phyloP scores from a whole-genome alignment of 1,140 invertebrate genomes.

The Pseudomyrmex flavicornis region DNA sequence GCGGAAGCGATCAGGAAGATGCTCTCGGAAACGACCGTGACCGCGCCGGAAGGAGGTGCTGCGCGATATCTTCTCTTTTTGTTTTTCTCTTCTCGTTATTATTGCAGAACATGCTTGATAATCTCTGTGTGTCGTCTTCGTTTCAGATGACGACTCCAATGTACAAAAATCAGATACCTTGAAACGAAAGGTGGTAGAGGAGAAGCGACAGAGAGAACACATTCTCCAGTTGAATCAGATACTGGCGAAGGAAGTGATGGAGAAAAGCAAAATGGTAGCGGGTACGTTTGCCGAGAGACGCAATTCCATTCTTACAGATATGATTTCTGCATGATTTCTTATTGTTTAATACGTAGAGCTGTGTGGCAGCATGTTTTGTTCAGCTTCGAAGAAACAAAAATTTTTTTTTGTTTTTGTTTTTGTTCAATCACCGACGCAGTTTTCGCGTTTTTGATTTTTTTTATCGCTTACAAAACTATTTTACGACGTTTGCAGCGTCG shows the following conservation, averaged over 20 bases:
- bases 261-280: slow-evolving; percentile 96
- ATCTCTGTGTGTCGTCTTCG: background rate
- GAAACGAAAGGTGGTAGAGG: slow-evolving; percentile 89
- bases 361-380: slow-evolving; percentile 59
- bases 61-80: slow-evolving; percentile 27
- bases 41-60: slow-evolving; percentile 78
- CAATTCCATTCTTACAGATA: slow-evolving; percentile 17
- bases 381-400: slow-evolving; percentile 24
- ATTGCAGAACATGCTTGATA: background rate
- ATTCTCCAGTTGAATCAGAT: slow-evolving; percentile 95
- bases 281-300: slow-evolving; percentile 86
- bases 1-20: slow-evolving; percentile 96
- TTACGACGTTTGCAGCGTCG: background rate
- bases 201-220: slow-evolving; percentile 94
- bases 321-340: slow-evolving; percentile 54
- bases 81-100: background rate
- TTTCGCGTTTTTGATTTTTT: slow-evolving; percentile 16
- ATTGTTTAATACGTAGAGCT: slow-evolving; percentile 59
- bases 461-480: slow-evolving; percentile 7
- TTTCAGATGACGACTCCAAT: slow-evolving; percentile 80
- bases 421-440: background rate
- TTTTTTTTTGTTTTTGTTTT: background rate
- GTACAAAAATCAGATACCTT: slow-evolving; percentile 81
- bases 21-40: slow-evolving; percentile 90
- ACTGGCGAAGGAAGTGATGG: slow-evolving; percentile 96